Evolutionary conservation across 1,140 invertebrate species (phyloP), one percentile per base, ranked within the genome.

Genomic region (Arion vulgaris): DNA sequence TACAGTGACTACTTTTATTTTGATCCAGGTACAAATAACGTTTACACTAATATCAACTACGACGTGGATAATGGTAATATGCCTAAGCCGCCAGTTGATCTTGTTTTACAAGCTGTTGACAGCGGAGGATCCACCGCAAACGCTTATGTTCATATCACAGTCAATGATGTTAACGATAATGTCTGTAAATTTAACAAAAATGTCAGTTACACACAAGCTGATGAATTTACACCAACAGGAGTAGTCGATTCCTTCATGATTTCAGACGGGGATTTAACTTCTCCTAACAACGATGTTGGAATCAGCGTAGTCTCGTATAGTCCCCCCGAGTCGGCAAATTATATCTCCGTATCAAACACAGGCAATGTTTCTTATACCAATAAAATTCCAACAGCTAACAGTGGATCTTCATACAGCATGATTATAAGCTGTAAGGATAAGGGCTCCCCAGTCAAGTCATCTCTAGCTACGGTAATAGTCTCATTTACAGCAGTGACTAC

Each of bases 401-500:
- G 73, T 32, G 84, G 84, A 28, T 80, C 76, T 49, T 79, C 75
- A 0, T 82, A 68, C 71, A 68, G 57, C 26, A 34, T 80, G 28
- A 45, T 73, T n/a, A 77, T 85, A 9, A 28, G 73, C n/a, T 82
- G 80, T 62, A 76, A 66, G 36, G 84, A 85, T 51, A 45, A 72
- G 0, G 84, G 84, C 0, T 36, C 28, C 23, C 84, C 84, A 4
- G 5, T 71, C n/a, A 72, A 26, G 11, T 80, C 84, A 19, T 39
- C 84, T 38, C 69, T 77, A 0, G 84, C 57, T 17, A 83, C 81
- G 9, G 81, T 85, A 7, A 57, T 75, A 9, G 53, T 85, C 41
- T 79, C 75, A 38, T 85, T 68, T 73, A 69, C 78, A 34, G 73
- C 51, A 17, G 49, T 75, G 9, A 69, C 84, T 26, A 85, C 84